These are phyloP conservation scores for Saimiri boliviensis DNA, from an alignment of 2,113 vertebrate genomes.

Conservation along the genomic window DNA sequence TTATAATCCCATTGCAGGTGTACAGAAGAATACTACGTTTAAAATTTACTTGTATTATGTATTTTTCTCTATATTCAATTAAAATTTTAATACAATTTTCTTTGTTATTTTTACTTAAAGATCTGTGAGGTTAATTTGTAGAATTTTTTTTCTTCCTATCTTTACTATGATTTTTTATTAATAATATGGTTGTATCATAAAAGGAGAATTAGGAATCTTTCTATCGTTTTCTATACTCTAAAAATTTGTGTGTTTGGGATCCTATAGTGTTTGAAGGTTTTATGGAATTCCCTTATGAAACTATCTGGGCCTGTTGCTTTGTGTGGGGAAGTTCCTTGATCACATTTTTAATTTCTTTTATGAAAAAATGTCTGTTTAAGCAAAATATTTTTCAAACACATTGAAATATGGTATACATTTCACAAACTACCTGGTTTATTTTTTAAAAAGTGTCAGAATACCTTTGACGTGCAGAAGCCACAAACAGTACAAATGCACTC, in stretches of 20 bases:
- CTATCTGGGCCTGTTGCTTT: background rate
- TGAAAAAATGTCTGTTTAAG: background rate
- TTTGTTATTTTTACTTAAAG: background rate
- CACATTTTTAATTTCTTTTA: background rate
- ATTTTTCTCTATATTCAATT: background rate
- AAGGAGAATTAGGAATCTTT: background rate
- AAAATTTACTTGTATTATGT: background rate
- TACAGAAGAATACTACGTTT: background rate
- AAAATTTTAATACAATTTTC: background rate
- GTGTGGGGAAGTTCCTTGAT: background rate
- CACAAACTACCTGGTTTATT: background rate
- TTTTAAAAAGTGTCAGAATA: no score
- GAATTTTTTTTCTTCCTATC: background rate
- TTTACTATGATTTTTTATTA: background rate
- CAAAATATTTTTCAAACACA: conserved; percentile 4
- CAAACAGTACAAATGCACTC: background rate
- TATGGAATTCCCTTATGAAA: background rate
- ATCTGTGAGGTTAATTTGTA: background rate
- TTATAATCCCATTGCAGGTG: background rate
- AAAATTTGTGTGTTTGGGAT: background rate
- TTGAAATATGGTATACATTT: conserved; percentile 3
- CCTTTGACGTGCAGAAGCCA: background rate
- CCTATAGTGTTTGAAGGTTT: background rate
- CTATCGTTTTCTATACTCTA: background rate
- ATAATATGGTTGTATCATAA: background rate